phyloP scores from a whole-genome alignment of 2,113 vertebrate species.

The Diadophis punctatus region DNA sequence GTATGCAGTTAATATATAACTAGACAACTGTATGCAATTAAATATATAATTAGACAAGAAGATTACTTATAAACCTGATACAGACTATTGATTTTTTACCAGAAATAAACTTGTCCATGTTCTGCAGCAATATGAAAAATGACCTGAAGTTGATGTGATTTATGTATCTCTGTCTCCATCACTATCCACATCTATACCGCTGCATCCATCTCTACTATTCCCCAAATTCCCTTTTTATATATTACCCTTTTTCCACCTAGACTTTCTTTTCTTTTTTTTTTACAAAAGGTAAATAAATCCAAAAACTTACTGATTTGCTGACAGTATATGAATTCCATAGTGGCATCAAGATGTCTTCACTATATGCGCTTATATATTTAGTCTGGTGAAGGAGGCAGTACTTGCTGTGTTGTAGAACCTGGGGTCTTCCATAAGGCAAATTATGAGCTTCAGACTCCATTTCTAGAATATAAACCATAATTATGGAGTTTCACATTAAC shows the following conservation, averaged over 20 bases:
- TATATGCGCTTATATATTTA: conserved; percentile 82
- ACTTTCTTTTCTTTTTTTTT: neutral
- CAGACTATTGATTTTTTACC: neutral
- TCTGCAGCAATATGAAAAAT: neutral
- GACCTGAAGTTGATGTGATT: neutral
- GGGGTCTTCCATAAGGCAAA: conserved; percentile 80
- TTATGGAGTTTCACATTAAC: conserved; percentile 5
- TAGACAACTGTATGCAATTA: no score
- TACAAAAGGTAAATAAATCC: neutral
- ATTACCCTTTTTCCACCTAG: neutral
- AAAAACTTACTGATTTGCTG: conserved; percentile 70
- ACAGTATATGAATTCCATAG: conserved; percentile 90
- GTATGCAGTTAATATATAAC: neutral
- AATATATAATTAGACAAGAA: neutral
- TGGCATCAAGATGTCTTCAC: conserved; percentile 71
- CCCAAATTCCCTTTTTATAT: neutral
- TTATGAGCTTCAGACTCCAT: conserved; percentile 38
- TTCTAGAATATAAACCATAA: conserved; percentile 60
- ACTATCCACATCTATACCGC: neutral
- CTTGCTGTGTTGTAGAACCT: conserved; percentile 63
- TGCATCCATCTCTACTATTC: neutral
- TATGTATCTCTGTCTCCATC: neutral
- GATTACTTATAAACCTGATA: neutral
- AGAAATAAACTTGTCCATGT: neutral
- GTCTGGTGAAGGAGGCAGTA: conserved; percentile 83